These are phyloP conservation scores for Tonatia bakeri DNA, from an alignment of 2,113 vertebrate genomes.

Conservation along the genomic window DNA sequence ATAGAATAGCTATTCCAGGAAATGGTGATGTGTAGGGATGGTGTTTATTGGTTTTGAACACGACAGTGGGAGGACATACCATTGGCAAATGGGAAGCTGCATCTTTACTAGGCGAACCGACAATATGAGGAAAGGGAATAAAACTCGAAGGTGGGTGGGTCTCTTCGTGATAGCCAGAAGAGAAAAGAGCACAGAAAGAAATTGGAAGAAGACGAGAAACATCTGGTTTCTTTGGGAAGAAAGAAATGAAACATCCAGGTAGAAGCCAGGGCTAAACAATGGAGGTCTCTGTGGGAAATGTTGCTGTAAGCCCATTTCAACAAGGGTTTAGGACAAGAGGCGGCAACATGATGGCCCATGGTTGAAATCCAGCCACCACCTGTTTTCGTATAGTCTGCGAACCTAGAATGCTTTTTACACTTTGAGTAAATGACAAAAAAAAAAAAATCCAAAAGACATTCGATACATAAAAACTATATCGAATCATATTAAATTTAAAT, in stretches of 20 bases:
- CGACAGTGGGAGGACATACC: background rate
- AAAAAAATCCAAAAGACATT: background rate
- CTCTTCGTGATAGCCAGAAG: background rate
- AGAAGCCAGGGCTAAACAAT: background rate
- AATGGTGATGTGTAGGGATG: background rate
- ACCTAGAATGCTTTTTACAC: background rate
- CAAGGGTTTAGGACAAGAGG: background rate
- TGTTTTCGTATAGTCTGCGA: background rate
- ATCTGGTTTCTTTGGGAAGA: background rate
- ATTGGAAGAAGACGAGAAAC: background rate
- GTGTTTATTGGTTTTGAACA: background rate
- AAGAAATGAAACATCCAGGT: background rate
- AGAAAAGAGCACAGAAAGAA: background rate
- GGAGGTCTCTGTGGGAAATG: background rate
- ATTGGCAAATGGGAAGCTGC: background rate
- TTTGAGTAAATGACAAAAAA: background rate
- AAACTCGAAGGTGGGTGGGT: background rate
- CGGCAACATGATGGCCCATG: background rate
- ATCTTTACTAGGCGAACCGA: background rate
- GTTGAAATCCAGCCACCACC: background rate
- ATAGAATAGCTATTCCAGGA: background rate
- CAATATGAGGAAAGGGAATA: background rate
- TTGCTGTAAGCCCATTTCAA: background rate
- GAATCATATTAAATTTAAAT: constrained; percentile 12
- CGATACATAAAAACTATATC: background rate